Evolutionary conservation across 2,888 invertebrate genomes (phyloP), one percentile per base, ranked within the genome.

Genomic region (Drosophila hawaiiensis): DNA sequence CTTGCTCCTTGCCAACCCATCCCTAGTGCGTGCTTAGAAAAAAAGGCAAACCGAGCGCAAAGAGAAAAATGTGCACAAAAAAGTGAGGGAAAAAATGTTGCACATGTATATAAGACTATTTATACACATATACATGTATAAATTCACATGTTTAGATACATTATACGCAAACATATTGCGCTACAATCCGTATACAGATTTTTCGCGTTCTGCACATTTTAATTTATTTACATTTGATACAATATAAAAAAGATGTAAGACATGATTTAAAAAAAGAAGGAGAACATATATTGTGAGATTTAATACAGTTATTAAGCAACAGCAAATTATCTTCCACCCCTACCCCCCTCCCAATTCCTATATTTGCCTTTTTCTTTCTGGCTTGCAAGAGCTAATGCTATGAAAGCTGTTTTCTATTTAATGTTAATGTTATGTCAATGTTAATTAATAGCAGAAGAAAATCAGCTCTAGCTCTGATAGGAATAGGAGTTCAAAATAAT

Each of bases 1-100:
- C 72, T 62, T 47, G 59, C 52, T 41, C 66, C 64, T 61, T 58
- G 47, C 29, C 25, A 39, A 22, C 43, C 56, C 19, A 25, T 54
- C 39, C 28, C 50, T 39, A 33, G 28, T 58, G 59, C 63, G 64
- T 71, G 67, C 29, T 63, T 33, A 61, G 39, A 61, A 58, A 54
- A 67, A 47, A 70, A 61, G 66, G 63, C 64, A 68, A 63, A 16
- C 47, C 47, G 25, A 47, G 47, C 55, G 35, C 35, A 33, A 33
- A 16, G 10, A 55, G 65, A 55, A 65, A 28, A 41, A 52, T 71
- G 37, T 43, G 55, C 35, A 68, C 61, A 75, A 64, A 56, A 70
- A 72, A 67, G 60, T 64, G 39, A 37, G 28, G 50, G 63, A 73
- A 54, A 61, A 56, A 49, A 54, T 55, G 2, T 39, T 25, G 47